Percentiles rank a stretch among this genome's conserved stretches.
Evolutionary conservation across 2,797 vertebrate species (phyloP).

Genomic region (Rhinella marina): DNA sequence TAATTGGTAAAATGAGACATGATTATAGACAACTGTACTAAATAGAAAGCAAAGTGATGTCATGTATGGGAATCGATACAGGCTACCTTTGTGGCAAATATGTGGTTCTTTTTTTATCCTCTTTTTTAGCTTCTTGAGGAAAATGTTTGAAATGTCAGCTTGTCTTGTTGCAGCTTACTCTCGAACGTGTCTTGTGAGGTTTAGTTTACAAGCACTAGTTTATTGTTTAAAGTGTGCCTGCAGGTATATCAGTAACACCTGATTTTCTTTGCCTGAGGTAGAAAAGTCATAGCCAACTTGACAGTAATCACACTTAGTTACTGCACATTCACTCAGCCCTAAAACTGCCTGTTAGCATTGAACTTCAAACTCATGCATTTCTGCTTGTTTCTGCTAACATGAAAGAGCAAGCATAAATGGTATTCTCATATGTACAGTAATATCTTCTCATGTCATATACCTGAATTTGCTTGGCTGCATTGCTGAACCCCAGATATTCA

Average conservation of each 20-base stretch:
- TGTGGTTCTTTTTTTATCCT: neutral
- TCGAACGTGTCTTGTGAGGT: slow-evolving; percentile 22
- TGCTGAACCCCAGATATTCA: neutral
- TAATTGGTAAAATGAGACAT: slow-evolving; percentile 37
- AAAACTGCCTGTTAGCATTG: slow-evolving; percentile 21
- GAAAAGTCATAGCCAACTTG: slow-evolving; percentile 32
- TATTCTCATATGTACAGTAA: neutral
- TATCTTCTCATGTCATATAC: slow-evolving; percentile 9
- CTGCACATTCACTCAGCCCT: slow-evolving; percentile 4
- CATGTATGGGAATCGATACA: neutral
- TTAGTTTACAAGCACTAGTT: slow-evolving; percentile 38
- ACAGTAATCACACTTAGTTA: slow-evolving; percentile 39
- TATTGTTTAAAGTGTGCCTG: slow-evolving; percentile 40
- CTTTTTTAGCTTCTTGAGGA: neutral
- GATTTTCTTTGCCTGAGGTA: slow-evolving; percentile 39
- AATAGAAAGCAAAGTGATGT: neutral
- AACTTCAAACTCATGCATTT: slow-evolving; percentile 9
- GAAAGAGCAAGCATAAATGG: neutral
- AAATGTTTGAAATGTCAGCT: slow-evolving; percentile 10
- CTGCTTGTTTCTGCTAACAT: slow-evolving; percentile 12
- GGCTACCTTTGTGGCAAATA: neutral
- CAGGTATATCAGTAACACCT: slow-evolving; percentile 45
- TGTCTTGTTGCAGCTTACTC: slow-evolving; percentile 14
- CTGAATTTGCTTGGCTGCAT: neutral
- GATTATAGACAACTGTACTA: neutral